Conservation (phyloP, 2,888 invertebrate species). For the Andrena hattorfiana region DNA sequence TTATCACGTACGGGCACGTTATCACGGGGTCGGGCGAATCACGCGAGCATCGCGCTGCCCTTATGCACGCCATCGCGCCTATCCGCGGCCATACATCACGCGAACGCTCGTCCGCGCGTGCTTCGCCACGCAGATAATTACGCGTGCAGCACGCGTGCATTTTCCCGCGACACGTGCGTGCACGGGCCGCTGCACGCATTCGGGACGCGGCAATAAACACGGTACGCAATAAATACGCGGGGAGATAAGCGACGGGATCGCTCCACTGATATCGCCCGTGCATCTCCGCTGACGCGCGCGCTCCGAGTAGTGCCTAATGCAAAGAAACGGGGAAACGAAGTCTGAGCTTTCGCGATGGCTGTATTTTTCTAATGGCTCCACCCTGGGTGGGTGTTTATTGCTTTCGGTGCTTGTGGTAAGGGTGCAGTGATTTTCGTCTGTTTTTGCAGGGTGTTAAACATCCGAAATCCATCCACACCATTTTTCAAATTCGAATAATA, state of each 20-base stretch:
- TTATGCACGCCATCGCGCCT: constrained; percentile 45
- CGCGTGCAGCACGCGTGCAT: constrained; percentile 59
- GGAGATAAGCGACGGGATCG: constrained; percentile 65
- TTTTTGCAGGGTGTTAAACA: too few species aligned
- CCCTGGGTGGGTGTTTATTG: too few species aligned
- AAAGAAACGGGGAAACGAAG: not conserved
- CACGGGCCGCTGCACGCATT: constrained; percentile 57
- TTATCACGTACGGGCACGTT: constrained; percentile 50
- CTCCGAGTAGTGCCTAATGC: not conserved
- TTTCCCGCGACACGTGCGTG: constrained; percentile 65
- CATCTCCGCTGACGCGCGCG: constrained; percentile 31
- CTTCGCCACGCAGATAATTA: constrained; percentile 61
- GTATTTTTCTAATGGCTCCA: not conserved
- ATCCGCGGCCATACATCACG: constrained; percentile 53
- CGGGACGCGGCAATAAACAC: constrained; percentile 59
- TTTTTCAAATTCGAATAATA: too few species aligned
- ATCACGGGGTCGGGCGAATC: constrained; percentile 63
- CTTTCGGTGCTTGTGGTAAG: too few species aligned
- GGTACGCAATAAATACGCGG: constrained; percentile 53
- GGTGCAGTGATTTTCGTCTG: too few species aligned
- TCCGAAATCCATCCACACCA: too few species aligned
- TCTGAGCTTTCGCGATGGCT: not conserved
- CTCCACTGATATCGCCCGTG: constrained; percentile 62
- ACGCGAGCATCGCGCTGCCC: constrained; percentile 72
- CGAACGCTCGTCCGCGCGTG: constrained; percentile 55